phyloP scores from a whole-genome alignment of 2,797 vertebrate genomes.

The Poeciliopsis turneri region DNA sequence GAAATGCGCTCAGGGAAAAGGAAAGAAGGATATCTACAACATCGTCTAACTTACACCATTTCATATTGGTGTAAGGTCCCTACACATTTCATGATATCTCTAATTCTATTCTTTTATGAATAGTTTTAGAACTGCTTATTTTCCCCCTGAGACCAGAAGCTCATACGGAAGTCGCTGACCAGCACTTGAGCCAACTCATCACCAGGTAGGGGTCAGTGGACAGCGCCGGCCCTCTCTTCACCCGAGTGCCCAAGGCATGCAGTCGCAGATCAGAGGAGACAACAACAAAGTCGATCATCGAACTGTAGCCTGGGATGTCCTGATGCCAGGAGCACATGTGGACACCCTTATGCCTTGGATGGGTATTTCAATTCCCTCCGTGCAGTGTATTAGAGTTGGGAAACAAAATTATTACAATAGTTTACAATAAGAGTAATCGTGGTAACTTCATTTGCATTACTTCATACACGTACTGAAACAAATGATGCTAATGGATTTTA shows the following conservation, averaged over 20 bases:
- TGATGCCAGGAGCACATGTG: too few species aligned
- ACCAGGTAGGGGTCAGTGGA: too few species aligned
- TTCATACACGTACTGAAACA: neutral
- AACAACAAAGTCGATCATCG: too few species aligned
- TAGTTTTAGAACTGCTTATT: neutral
- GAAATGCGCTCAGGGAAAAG: constrained; percentile 42
- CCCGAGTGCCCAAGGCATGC: too few species aligned
- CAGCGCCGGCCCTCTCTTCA: too few species aligned
- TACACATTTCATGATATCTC: neutral
- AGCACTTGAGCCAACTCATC: too few species aligned
- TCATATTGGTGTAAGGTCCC: neutral
- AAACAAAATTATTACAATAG: neutral
- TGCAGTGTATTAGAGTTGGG: neutral
- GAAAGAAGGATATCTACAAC: constrained; percentile 7
- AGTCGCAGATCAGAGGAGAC: too few species aligned
- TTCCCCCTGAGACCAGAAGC: neutral
- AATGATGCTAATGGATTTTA: neutral
- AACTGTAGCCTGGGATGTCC: too few species aligned
- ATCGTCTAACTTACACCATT: neutral
- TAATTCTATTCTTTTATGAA: neutral
- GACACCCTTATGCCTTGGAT: neutral
- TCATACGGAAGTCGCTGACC: too few species aligned
- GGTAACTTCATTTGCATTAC: neutral
- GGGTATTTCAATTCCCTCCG: neutral
- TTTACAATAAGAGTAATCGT: neutral